A percentile compares a stretch with the other conserved stretches of the same genome.
phyloP scores from a whole-genome alignment of 2,888 invertebrate genomes.

The Heliconius ismenius region DNA sequence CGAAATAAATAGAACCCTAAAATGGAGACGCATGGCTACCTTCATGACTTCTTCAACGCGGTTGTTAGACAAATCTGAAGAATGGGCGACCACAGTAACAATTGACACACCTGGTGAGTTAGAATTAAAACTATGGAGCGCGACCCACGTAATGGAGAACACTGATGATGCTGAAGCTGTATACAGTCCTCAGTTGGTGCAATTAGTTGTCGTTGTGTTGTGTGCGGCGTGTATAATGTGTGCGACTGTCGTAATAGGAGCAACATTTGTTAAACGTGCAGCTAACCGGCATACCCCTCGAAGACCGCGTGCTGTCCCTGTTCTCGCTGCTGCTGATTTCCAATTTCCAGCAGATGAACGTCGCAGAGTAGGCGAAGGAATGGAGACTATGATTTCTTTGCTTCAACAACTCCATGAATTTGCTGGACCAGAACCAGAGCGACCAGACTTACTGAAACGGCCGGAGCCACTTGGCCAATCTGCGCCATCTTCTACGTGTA shows the following conservation, averaged over 20 bases:
- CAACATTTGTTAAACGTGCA: slow-evolving; percentile 37
- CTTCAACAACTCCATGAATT: slow-evolving; percentile 91
- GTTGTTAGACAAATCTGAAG: slow-evolving; percentile 47
- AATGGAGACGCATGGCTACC: slow-evolving; percentile 52
- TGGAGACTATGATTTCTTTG: slow-evolving; percentile 93
- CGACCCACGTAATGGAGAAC: slow-evolving; percentile 37
- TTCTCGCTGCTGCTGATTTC: slow-evolving; percentile 53
- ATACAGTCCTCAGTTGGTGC: slow-evolving; percentile 27
- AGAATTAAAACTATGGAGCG: slow-evolving; percentile 41
- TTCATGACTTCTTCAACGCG: slow-evolving; percentile 48
- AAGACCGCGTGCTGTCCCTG: slow-evolving; percentile 51
- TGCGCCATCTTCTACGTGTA: slow-evolving; percentile 79
- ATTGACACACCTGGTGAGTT: slow-evolving; percentile 48
- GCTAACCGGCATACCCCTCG: slow-evolving; percentile 41
- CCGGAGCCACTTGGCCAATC: slow-evolving; percentile 74
- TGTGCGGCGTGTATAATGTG: slow-evolving; percentile 41
- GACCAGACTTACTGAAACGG: slow-evolving; percentile 91
- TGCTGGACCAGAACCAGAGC: slow-evolving; percentile 91
- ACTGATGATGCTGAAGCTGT: slow-evolving; percentile 39
- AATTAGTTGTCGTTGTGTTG: slow-evolving; percentile 40
- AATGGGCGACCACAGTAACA: slow-evolving; percentile 50
- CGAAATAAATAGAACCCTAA: slow-evolving; percentile 20
- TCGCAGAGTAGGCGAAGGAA: slow-evolving; percentile 84
- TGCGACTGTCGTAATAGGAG: slow-evolving; percentile 43
- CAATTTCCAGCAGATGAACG: slow-evolving; percentile 61